Base-by-base conservation (phyloP, 2,113 vertebrate genomes). In the Columba janthina region DNA sequence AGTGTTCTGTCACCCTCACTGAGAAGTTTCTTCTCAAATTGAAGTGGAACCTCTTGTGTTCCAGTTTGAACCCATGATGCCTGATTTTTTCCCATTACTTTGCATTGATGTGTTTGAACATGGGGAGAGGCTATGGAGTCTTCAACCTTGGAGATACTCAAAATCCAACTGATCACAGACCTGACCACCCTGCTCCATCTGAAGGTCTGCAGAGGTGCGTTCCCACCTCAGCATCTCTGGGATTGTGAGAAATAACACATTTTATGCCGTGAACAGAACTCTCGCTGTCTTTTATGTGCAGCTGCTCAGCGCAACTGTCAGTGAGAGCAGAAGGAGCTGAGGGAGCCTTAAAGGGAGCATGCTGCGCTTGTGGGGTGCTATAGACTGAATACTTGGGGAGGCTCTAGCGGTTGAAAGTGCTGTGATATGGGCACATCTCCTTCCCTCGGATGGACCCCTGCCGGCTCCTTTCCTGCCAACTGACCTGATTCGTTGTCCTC, bases 191-290 rank as follows among this genome's bases (percentile, higher is more conserved):
- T 22, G 18, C n/a, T 74, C 14, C 44, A 13, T 22, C 66, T 12
- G 34, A 11, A 15, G 5, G 15, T 5, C 28, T 38, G 26, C 31
- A 36, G 90, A 64, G 34, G 34, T 15, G 17, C 1, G 0, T 36
- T 78, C 62, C 38, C 40, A 36, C 32, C 44, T 76, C 75, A n/a
- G 67, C 2, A 0, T 2, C 36, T 25, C 61, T 22, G 42, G 6
- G 5, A 16, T 36, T 10, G 8, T 29, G 66, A 71, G 48, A 74
- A 88, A 42, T 32, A 17, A 17, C 16, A 2, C 1, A 4, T 5
- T 0, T 61, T 61, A 34, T 51, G 8, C 8, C 54, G 32, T 0
- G 0, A 36, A 9, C 10, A 46, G 67, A 34, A 15, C 29, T 57
- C 50, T 53, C 0, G 0, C 54, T 53, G 26, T 3, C 34, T 6